A percentile compares a stretch with the other conserved stretches of the same genome.
Conservation (phyloP, 2,797 vertebrate genomes). For the Amphiprion clarkii region DNA sequence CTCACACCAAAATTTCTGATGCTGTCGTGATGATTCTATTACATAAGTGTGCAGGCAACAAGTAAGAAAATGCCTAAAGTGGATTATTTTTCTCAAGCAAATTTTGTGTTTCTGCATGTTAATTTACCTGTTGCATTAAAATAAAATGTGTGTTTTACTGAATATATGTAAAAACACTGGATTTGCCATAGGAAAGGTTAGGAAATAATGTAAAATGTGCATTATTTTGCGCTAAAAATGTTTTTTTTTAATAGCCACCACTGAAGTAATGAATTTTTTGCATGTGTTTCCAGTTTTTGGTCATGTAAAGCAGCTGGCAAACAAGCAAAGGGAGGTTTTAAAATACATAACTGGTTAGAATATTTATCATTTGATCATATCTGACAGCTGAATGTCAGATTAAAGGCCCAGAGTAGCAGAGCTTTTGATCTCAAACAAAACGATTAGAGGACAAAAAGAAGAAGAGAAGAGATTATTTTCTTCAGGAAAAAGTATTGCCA, state of each 20-base stretch:
- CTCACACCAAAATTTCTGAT: neutral
- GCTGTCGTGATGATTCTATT: neutral
- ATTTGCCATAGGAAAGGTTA: neutral
- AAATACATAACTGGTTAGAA: neutral
- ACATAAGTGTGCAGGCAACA: neutral
- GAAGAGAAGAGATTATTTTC: constrained; percentile 8
- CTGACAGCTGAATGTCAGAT: constrained; percentile 9
- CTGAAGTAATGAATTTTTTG: neutral
- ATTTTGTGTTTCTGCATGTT: neutral
- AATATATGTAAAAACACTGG: neutral
- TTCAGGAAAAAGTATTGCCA: neutral
- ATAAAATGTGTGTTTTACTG: neutral
- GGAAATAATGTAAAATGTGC: neutral
- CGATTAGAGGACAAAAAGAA: constrained; percentile 13
- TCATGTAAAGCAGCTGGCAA: neutral
- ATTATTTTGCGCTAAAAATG: neutral
- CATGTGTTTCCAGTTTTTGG: neutral
- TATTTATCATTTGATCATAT: constrained; percentile 13
- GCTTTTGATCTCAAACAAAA: constrained; percentile 30
- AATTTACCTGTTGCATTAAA: neutral
- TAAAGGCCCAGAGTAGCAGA: neutral
- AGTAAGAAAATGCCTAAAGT: neutral
- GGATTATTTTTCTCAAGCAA: neutral
- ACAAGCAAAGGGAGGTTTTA: neutral
- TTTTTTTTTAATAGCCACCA: too few species aligned